Evolutionary conservation across 2,113 vertebrate species (phyloP).

Genomic region (Catagonus wagneri): DNA sequence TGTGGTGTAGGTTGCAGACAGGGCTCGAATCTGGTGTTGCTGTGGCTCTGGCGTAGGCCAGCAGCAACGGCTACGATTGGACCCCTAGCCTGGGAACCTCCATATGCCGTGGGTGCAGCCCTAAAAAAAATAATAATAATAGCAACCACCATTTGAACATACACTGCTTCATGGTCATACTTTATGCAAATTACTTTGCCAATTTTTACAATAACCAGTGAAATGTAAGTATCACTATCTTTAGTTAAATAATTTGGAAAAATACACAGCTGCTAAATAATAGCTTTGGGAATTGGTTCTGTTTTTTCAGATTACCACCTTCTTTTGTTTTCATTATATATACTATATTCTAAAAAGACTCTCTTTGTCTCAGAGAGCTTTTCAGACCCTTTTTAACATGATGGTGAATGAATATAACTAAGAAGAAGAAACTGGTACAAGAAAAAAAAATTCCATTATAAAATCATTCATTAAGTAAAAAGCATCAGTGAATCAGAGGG

Average conservation of each 20-base stretch:
- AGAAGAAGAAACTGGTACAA: neutral
- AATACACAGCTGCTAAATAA: neutral
- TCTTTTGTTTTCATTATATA: neutral
- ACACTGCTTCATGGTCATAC: neutral
- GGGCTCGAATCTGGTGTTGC: no score
- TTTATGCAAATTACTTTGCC: neutral
- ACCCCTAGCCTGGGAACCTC: no score
- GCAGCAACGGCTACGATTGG: no score
- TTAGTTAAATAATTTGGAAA: constrained; percentile 38
- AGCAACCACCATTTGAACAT: neutral
- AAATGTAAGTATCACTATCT: neutral
- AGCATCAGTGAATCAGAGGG: neutral
- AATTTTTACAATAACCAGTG: neutral
- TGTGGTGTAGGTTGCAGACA: no score
- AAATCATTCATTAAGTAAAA: constrained; percentile 10
- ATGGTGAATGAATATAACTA: neutral
- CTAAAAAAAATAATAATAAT: no score
- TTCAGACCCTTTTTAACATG: constrained; percentile 4
- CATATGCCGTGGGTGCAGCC: no score
- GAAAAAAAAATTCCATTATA: neutral
- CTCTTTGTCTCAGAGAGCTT: neutral
- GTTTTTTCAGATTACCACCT: neutral
- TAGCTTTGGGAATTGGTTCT: neutral
- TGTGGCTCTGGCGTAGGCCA: no score
- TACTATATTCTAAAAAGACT: neutral